Conservation (phyloP, 2,888 invertebrate species). For the Antheraea yamamai region DNA sequence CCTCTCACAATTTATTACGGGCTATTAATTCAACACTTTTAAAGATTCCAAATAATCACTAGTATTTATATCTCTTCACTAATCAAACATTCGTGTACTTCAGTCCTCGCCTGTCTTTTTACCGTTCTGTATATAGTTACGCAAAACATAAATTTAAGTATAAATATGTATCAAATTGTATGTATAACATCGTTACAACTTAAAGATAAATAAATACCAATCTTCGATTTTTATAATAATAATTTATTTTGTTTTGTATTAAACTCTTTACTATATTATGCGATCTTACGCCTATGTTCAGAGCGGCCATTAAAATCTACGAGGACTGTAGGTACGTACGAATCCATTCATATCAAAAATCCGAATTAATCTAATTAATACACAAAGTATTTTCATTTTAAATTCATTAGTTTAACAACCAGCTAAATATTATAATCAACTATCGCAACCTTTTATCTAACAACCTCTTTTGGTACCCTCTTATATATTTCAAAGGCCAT, state of each 20-base stretch:
- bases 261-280: too few species aligned
- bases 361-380: background rate
- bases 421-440: background rate
- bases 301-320: too few species aligned
- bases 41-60: background rate
- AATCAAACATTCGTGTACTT: background rate
- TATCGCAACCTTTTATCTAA: background rate
- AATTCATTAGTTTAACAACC: background rate
- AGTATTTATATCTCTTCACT: background rate
- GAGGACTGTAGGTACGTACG: background rate
- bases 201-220: too few species aligned
- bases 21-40: background rate
- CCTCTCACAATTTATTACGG: background rate
- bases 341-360: background rate
- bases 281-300: too few species aligned
- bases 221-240: too few species aligned
- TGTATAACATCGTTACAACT: too few species aligned
- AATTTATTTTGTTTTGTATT: too few species aligned
- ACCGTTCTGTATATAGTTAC: too few species aligned
- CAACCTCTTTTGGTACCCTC: constrained; percentile 5
- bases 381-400: background rate
- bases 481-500: constrained; percentile 6
- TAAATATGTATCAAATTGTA: too few species aligned
- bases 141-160: too few species aligned
- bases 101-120: too few species aligned